Evolutionary conservation across 1,140 invertebrate species (phyloP).

Genomic region (Calephelis nemesis): DNA sequence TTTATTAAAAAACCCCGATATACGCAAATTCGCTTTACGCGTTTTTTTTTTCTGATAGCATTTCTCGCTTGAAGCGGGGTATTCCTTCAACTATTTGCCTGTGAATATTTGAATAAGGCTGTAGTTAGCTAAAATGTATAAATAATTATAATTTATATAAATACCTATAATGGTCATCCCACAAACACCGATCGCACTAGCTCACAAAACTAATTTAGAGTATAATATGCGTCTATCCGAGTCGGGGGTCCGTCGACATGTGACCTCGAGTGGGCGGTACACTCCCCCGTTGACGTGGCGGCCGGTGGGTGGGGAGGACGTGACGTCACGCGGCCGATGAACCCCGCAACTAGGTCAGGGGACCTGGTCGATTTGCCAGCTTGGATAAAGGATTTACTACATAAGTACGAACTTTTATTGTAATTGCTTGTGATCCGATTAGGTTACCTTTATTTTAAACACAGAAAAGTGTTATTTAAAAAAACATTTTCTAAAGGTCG

Average conservation of each 20-base stretch:
- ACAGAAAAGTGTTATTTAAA: too few relatives aligned
- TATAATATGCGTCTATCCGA: constrained; percentile 38
- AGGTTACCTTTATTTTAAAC: not conserved
- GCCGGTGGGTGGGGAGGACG: constrained; percentile 37
- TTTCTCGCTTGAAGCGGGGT: too few relatives aligned
- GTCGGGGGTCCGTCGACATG: constrained; percentile 44
- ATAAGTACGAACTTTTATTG: constrained; percentile 13
- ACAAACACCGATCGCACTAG: constrained; percentile 31
- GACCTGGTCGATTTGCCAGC: constrained; percentile 53
- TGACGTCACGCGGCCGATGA: constrained; percentile 72
- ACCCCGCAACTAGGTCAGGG: constrained; percentile 66
- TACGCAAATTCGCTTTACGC: too few relatives aligned
- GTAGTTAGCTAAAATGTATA: too few relatives aligned
- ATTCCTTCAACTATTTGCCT: too few relatives aligned
- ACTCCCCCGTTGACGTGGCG: constrained; percentile 52
- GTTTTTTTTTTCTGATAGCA: too few relatives aligned
- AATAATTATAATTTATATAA: too few relatives aligned
- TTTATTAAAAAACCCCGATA: too few relatives aligned
- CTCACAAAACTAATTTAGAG: constrained; percentile 29
- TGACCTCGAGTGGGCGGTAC: constrained; percentile 56
- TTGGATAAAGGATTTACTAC: constrained; percentile 20
- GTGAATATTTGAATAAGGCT: too few relatives aligned
- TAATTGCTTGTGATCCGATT: not conserved
- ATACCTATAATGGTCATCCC: constrained; percentile 78
- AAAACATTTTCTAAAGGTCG: too few relatives aligned